Conservation (phyloP, 1,140 invertebrate genomes). For the Drosophila pseudoananassae region DNA sequence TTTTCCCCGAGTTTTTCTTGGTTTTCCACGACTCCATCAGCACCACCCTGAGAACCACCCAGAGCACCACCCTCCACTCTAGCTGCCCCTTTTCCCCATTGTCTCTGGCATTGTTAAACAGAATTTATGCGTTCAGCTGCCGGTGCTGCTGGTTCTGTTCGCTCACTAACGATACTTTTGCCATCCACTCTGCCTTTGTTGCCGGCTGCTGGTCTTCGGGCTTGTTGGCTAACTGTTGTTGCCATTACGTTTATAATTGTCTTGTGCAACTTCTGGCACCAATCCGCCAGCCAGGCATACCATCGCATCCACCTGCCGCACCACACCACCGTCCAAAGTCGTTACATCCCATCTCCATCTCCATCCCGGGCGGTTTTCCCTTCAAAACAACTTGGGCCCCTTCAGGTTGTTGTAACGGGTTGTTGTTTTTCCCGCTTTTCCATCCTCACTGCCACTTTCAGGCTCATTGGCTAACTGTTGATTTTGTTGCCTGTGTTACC, state of each 20-base stretch:
- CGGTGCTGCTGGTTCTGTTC: constrained; percentile 23
- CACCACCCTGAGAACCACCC: no score
- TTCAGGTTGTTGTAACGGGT: constrained; percentile 32
- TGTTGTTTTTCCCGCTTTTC: constrained; percentile 28
- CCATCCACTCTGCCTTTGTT: constrained; percentile 32
- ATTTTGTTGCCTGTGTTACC: constrained; percentile 56
- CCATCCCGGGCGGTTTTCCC: neutral
- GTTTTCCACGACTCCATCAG: neutral
- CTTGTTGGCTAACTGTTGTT: constrained; percentile 46
- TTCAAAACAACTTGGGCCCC: neutral
- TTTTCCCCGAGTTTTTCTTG: constrained; percentile 3
- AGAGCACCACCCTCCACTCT: neutral
- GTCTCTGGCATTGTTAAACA: constrained; percentile 64
- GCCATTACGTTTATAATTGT: constrained; percentile 82
- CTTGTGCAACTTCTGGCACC: constrained; percentile 73
- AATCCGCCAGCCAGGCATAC: constrained; percentile 28
- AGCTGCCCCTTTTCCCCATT: constrained; percentile 35
- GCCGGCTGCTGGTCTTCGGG: neutral
- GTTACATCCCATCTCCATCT: constrained; percentile 26
- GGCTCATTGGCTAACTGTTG: constrained; percentile 82
- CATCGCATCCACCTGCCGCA: constrained; percentile 10
- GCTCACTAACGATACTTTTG: constrained; percentile 66
- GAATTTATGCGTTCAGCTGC: constrained; percentile 79
- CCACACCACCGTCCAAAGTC: constrained; percentile 27
- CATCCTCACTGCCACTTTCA: constrained; percentile 55